Conservation (phyloP, 2,113 vertebrate genomes). For the Forbesichthys agassizii region DNA sequence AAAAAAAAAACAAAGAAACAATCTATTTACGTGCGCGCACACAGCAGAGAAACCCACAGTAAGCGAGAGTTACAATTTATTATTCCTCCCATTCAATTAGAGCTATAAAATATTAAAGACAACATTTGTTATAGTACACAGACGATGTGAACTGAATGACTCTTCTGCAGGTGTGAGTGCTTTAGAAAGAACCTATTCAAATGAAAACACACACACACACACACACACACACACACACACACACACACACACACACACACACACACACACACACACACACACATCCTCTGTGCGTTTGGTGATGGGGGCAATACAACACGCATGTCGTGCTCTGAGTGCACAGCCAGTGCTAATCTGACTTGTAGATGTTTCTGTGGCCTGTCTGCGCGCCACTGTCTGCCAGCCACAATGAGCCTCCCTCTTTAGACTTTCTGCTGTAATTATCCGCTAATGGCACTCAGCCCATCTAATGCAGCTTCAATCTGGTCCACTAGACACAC, state of each 20-base stretch:
- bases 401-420: slow-evolving; percentile 45
- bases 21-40: background rate
- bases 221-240: background rate
- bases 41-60: too few relatives aligned
- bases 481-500: slow-evolving; percentile 35
- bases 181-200: background rate
- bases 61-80: too few relatives aligned
- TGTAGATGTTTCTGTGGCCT: slow-evolving; percentile 53
- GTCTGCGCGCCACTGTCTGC: slow-evolving; percentile 14
- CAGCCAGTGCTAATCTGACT: slow-evolving; percentile 51
- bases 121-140: too few relatives aligned
- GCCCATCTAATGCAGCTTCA: slow-evolving; percentile 57
- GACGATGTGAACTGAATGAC: too few relatives aligned
- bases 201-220: background rate
- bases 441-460: slow-evolving; percentile 68
- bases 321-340: background rate
- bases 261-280: background rate
- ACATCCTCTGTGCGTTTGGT: too few relatives aligned
- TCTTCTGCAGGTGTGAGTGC: too few relatives aligned
- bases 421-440: slow-evolving; percentile 66
- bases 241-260: background rate
- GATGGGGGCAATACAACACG: background rate
- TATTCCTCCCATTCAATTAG: too few relatives aligned
- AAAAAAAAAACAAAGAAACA: slow-evolving; percentile 6
- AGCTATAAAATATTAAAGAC: too few relatives aligned